phyloP scores from a whole-genome alignment of 2,113 vertebrate genomes.

The Thinocorus orbignyianus region DNA sequence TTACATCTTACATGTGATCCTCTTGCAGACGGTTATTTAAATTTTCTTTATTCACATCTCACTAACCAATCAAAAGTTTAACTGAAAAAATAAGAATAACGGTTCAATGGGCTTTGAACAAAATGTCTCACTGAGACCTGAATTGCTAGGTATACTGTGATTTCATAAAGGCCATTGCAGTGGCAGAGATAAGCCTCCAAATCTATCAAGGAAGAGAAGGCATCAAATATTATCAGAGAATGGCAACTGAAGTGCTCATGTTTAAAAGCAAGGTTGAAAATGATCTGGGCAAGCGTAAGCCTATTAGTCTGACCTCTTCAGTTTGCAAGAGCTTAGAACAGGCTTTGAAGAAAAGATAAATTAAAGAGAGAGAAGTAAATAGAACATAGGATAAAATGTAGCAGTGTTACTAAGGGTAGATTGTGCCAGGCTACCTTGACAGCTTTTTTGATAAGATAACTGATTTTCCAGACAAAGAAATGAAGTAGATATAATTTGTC shows the following conservation, averaged over 20 bases:
- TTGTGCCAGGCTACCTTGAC: background rate
- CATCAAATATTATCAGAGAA: conserved; percentile 19
- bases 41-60: conserved; percentile 51
- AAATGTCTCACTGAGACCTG: conserved; percentile 2
- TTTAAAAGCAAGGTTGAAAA: conserved; percentile 31
- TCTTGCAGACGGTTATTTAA: conserved; percentile 51
- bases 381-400: conserved; percentile 26
- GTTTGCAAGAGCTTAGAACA: conserved; percentile 1
- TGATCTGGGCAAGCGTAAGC: background rate
- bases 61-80: conserved; percentile 30
- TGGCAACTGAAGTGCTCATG: background rate
- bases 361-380: conserved; percentile 25
- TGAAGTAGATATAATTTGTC: conserved; percentile 25
- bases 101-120: background rate
- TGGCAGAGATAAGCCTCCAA: conserved; percentile 25
- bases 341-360: conserved; percentile 35
- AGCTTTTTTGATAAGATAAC: conserved; percentile 19
- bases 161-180: conserved; percentile 40
- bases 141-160: conserved; percentile 21
- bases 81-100: background rate
- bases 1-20: conserved; percentile 28
- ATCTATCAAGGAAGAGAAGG: conserved; percentile 30
- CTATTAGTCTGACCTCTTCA: conserved; percentile 45
- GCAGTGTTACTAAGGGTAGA: background rate
- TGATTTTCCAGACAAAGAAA: conserved; percentile 41